These are phyloP conservation scores for Bacillus rossius DNA, from an alignment of 1,140 invertebrate species.

Conservation along the genomic window DNA sequence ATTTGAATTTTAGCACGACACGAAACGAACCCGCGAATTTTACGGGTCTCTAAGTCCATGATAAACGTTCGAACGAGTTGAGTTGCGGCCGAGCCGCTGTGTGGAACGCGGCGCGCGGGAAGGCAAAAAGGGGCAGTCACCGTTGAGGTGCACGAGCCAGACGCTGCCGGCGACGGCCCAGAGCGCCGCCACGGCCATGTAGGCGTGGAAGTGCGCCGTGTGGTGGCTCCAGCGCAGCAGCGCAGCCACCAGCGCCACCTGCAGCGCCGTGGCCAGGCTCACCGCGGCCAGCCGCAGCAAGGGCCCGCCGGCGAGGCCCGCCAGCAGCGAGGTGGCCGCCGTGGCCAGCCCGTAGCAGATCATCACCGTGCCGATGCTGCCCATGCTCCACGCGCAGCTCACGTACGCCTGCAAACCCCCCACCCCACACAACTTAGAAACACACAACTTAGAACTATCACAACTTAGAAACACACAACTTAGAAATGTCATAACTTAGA, in stretches of 20 bases:
- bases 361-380: slow-evolving; percentile 87
- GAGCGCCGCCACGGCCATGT: slow-evolving; percentile 77
- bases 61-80: too few species aligned
- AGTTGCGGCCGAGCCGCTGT: too few species aligned
- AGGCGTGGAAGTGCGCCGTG: slow-evolving; percentile 58
- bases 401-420: slow-evolving; percentile 68
- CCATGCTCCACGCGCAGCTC: slow-evolving; percentile 83
- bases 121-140: too few species aligned
- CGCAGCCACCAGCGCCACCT: slow-evolving; percentile 58
- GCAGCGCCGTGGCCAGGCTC: neutral
- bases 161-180: slow-evolving; percentile 91
- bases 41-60: too few species aligned
- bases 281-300: neutral
- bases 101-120: too few species aligned
- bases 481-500: too few species aligned
- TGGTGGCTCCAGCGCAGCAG: slow-evolving; percentile 70
- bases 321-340: slow-evolving; percentile 69
- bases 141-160: slow-evolving; percentile 93
- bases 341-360: slow-evolving; percentile 85
- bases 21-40: too few species aligned
- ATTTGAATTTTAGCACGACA: too few species aligned
- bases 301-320: slow-evolving; percentile 72
- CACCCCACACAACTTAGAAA: too few species aligned
- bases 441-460: too few species aligned
- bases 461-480: too few species aligned